These are phyloP conservation scores for Peromyscus melanophrys DNA, from an alignment of 2,797 vertebrate species.

Conservation along the genomic window DNA sequence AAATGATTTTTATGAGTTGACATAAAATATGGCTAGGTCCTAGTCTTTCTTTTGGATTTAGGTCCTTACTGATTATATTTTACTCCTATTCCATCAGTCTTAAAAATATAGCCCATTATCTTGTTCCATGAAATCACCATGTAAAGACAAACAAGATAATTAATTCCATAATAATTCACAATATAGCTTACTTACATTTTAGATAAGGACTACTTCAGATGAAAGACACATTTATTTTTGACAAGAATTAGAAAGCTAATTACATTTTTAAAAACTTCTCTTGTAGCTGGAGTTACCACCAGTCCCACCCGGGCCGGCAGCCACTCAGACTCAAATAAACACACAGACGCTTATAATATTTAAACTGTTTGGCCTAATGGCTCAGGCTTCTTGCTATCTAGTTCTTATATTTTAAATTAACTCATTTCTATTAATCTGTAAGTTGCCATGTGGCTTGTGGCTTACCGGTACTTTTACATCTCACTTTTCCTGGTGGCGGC, in stretches of 20 bases:
- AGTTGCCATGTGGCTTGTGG: no score
- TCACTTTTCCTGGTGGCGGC: no score
- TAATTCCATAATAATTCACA: not conserved
- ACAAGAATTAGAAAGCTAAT: slow-evolving; percentile 41
- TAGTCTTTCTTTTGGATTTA: not conserved
- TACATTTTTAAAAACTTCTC: not conserved
- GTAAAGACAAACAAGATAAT: slow-evolving; percentile 9
- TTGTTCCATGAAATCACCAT: not conserved
- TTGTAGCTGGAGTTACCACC: no score
- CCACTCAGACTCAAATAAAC: no score
- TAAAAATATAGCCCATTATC: slow-evolving; percentile 30
- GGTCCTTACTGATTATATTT: not conserved
- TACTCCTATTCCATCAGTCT: not conserved
- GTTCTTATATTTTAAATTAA: no score
- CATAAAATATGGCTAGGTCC: not conserved
- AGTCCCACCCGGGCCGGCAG: no score
- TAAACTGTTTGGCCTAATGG: no score
- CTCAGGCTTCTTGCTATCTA: no score
- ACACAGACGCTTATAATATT: no score
- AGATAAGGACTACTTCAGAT: slow-evolving; percentile 38
- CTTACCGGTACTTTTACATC: no score
- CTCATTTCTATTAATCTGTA: no score
- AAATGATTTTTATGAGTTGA: not conserved
- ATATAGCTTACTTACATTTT: slow-evolving; percentile 29
- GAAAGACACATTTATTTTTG: slow-evolving; percentile 61